Evolutionary conservation across 2,797 vertebrate genomes (phyloP).

Genomic region (Triplophysa bombifrons): DNA sequence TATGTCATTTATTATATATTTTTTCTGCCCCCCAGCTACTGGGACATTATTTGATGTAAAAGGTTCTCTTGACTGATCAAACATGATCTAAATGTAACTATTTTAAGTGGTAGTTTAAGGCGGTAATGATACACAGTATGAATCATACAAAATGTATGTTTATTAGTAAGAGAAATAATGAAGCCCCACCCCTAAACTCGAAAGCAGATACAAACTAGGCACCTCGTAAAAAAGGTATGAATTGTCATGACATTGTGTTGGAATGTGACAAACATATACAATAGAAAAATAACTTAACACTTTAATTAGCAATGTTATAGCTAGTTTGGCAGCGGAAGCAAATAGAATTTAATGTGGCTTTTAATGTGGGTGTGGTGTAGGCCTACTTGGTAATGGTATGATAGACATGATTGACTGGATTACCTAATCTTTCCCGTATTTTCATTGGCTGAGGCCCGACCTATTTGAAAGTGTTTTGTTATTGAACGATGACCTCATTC

Average conservation of each 20-base stretch:
- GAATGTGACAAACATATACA: constrained; percentile 39
- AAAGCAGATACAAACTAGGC: no score
- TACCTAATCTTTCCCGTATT: constrained; percentile 61
- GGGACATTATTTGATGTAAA: no score
- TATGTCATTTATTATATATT: no score
- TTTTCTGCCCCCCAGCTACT: no score
- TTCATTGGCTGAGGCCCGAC: constrained; percentile 60
- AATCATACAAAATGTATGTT: no score
- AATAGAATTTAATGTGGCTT: constrained; percentile 36
- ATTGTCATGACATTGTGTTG: background rate
- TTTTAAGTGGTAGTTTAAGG: no score
- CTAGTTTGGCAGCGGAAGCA: constrained; percentile 18
- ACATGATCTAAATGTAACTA: no score
- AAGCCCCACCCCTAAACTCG: no score
- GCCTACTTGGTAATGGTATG: constrained; percentile 47
- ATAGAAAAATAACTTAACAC: constrained; percentile 9
- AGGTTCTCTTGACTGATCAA: no score
- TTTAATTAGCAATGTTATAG: constrained; percentile 31
- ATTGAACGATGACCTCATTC: constrained; percentile 79
- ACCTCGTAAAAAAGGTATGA: no score
- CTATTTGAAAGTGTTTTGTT: constrained; percentile 72
- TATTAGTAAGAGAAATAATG: no score
- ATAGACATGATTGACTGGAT: constrained; percentile 58
- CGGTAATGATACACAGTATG: no score
- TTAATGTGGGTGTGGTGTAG: constrained; percentile 41